phyloP scores from a whole-genome alignment of 2,113 vertebrate species.

The Perca flavescens region DNA sequence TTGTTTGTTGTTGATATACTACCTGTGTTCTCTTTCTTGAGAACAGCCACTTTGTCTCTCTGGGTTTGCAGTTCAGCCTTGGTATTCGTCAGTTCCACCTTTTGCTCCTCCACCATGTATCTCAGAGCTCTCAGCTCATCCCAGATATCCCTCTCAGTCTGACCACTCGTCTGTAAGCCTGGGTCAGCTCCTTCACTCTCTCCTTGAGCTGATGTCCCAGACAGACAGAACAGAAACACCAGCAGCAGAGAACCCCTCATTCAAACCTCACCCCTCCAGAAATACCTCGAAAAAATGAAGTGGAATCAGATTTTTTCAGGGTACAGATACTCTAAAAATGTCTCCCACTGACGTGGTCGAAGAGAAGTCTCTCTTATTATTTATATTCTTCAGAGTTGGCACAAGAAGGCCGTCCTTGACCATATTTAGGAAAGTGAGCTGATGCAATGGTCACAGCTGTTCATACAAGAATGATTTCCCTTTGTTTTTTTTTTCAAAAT shows the following conservation, averaged over 20 bases:
- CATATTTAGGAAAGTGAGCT: background rate
- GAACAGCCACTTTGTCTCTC: background rate
- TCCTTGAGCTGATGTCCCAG: conserved; percentile 12
- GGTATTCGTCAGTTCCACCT: conserved; percentile 8
- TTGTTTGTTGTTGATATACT: background rate
- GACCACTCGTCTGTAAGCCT: conserved; percentile 7
- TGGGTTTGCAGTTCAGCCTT: conserved; percentile 19
- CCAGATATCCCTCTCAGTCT: conserved; percentile 1
- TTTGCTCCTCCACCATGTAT: conserved; percentile 25
- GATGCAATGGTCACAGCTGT: conserved; percentile 15
- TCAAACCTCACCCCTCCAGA: background rate
- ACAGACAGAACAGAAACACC: conserved; percentile 16
- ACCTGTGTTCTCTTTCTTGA: background rate
- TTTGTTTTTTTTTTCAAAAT: too few relatives aligned
- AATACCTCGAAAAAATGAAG: background rate
- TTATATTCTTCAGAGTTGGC: background rate
- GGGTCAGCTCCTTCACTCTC: background rate
- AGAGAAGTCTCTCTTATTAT: background rate
- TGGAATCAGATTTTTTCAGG: background rate
- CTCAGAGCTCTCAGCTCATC: conserved; percentile 38
- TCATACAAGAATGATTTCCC: background rate
- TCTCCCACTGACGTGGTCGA: background rate
- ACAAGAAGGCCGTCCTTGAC: background rate
- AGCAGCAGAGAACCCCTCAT: conserved; percentile 15
- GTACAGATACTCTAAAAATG: background rate